Percentiles rank a stretch among this genome's conserved stretches.
Evolutionary conservation across 2,888 invertebrate species (phyloP).

Genomic region (Cabera pusaria): DNA sequence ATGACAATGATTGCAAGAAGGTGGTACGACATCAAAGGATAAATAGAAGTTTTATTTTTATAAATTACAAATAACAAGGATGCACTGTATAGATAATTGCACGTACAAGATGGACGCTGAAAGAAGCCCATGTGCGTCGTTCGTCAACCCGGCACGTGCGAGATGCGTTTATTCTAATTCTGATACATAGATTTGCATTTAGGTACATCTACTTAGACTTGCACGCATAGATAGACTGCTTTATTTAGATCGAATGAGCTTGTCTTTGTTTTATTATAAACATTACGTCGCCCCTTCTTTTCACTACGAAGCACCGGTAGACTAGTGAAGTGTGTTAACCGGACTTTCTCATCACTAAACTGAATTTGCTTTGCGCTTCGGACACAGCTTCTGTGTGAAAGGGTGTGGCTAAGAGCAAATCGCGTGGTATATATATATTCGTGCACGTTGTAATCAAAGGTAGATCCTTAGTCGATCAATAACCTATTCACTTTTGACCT

Average conservation of each 20-base stretch:
- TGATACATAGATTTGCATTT: slow-evolving; percentile 52
- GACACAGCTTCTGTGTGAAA: too few species aligned
- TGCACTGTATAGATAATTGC: slow-evolving; percentile 17
- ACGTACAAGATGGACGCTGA: slow-evolving; percentile 66
- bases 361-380: too few species aligned
- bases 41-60: too few species aligned
- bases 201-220: slow-evolving; percentile 45
- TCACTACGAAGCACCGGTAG: background rate
- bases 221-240: slow-evolving; percentile 48
- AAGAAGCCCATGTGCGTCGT: slow-evolving; percentile 57
- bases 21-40: too few species aligned
- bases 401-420: too few species aligned
- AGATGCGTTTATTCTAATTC: slow-evolving; percentile 66
- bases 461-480: slow-evolving; percentile 19
- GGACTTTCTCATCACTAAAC: too few species aligned
- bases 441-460: too few species aligned
- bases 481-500: slow-evolving; percentile 28
- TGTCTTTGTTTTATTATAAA: slow-evolving; percentile 44
- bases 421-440: too few species aligned
- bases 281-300: slow-evolving; percentile 9
- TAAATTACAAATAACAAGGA: too few species aligned
- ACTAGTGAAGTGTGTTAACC: too few species aligned
- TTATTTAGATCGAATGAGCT: slow-evolving; percentile 62
- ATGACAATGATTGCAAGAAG: too few species aligned
- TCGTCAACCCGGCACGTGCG: slow-evolving; percentile 43